These are phyloP conservation scores for Tychaedon coryphoeus DNA, from an alignment of 2,113 vertebrate species.

Conservation along the genomic window DNA sequence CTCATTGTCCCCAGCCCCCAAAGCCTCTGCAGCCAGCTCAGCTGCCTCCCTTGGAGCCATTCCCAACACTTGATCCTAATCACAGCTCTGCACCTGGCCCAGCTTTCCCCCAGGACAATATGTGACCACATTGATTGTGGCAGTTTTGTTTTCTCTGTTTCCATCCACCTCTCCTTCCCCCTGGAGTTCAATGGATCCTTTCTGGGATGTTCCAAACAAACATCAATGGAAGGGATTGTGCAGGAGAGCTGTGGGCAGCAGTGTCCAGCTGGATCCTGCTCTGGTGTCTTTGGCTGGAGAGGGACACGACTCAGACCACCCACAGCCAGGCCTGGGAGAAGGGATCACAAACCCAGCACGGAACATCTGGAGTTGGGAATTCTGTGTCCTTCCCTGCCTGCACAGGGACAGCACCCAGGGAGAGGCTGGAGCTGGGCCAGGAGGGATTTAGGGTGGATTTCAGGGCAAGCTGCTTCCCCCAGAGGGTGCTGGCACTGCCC, in stretches of 20 bases:
- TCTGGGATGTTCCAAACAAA: neutral
- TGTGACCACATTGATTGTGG: neutral
- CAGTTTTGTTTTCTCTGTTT: neutral
- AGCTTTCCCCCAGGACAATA: slow-evolving; percentile 13
- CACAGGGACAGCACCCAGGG: neutral
- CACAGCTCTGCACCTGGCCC: slow-evolving; percentile 17
- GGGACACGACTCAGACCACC: neutral
- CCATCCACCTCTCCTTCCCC: neutral
- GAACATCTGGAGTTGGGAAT: neutral
- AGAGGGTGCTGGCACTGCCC: no score
- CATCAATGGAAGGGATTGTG: neutral
- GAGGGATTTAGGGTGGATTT: no score
- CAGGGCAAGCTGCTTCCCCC: no score
- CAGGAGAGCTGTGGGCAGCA: neutral
- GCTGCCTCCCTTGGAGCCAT: neutral
- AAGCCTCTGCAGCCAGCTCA: neutral
- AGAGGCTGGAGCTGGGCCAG: no score
- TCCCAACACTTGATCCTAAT: slow-evolving; percentile 26
- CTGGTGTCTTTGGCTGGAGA: slow-evolving; percentile 5
- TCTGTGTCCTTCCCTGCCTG: neutral
- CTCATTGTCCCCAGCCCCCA: neutral
- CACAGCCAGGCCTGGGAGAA: neutral
- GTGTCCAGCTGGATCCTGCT: slow-evolving; percentile 30
- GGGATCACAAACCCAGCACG: neutral
- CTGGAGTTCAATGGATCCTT: neutral